Evolutionary conservation across 1,140 invertebrate species (phyloP), one percentile per base, ranked within the genome.

Genomic region (Platorchestia sp.): DNA sequence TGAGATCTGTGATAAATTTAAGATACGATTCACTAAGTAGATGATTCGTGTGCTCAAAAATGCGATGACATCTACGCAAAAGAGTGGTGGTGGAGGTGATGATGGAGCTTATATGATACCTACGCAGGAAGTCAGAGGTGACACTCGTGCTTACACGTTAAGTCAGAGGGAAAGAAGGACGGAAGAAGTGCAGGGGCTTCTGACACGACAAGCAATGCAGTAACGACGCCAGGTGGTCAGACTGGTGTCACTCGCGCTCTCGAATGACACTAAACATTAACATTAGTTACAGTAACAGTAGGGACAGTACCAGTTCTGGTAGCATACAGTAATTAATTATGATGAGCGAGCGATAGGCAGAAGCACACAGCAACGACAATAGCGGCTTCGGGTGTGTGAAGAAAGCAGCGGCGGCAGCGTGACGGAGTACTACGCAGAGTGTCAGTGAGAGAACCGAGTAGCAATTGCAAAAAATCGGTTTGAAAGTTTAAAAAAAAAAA

Each of bases 171-270:
- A 93, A 93, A 93, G 91, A 47, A 93, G 91, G 91, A 93, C 91
- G 91, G 91, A 93, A 93, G 91, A 93, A 93, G 91, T 93, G 91
- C 91, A 93, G 91, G 91, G 91, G 91, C 91, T 45, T 93, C 91
- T 93, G 91, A 93, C 91, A 47, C 91, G 45, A 93, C 91, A 93
- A 93, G 91, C 91, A 93, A 93, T 93, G 91, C 91, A 45, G 91
- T 45, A 93, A 93, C 45, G 91, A 93, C 91, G 91, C 91, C 41
- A 93, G 91, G 91, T 93, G 91, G 91, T 93, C 91, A 93, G 91
- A 93, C 91, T 45, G 91, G 43, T n/a, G 43, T 40, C 45, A 93
- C 45, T 90, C 41, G 44, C 87, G 87, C 87, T 43, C 87, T 90
- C 87, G 40, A 93, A 44, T 93, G 91, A 44, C 91, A 93, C 45